Evolutionary conservation across 92 coral and sea anemone species (phyloP), one percentile per base, ranked within the genome.

Genomic region (Hydrozoanthus gracilis): DNA sequence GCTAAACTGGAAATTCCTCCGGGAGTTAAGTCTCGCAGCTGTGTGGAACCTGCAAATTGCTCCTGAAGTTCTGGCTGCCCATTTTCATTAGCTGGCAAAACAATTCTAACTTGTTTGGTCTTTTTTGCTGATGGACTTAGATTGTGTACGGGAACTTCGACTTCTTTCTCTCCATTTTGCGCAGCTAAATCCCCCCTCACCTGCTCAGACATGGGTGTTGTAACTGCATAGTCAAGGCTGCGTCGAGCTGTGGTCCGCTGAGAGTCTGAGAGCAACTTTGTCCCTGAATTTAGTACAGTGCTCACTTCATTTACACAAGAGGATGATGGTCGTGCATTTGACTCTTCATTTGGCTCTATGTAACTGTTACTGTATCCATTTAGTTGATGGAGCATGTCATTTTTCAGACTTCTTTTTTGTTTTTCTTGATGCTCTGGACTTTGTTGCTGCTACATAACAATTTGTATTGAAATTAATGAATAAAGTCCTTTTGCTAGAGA

Each of bases 341-440:
- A 35, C 27, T 55, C 39, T 27, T 27, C 82, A 48, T 76, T 46
- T 11, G 60, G 60, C 10, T 47, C 69, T 35, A 4, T 44, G 66
- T 83, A 80, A 54, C 7, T 56, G 82, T 64, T 69, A 17, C 65
- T 87, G 66, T 92, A 85, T 9, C 64, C 93, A 54, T 94, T 93
- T 9, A 92, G 87, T 51, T 94, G 92, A 79, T 91, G 92, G 60
- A 94, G 85, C 95, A 94, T 88, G 49, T 92, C 86, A 20, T 83
- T 86, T 82, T 94, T 95, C 1, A 94, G 88, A 27, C 55, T 79
- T 7, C 86, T 79, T 73, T 89, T 90, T 73, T 94, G 98, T 77
- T 94, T 84, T 5, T 74, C 87, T 76, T 94, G 98, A 54, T 93
- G 87, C 71, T 86, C 88, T 15, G 95, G 98, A 69, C 92, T 93